These are phyloP conservation scores for Leptinotarsa texana DNA, from an alignment of 1,140 invertebrate species.

Conservation along the genomic window DNA sequence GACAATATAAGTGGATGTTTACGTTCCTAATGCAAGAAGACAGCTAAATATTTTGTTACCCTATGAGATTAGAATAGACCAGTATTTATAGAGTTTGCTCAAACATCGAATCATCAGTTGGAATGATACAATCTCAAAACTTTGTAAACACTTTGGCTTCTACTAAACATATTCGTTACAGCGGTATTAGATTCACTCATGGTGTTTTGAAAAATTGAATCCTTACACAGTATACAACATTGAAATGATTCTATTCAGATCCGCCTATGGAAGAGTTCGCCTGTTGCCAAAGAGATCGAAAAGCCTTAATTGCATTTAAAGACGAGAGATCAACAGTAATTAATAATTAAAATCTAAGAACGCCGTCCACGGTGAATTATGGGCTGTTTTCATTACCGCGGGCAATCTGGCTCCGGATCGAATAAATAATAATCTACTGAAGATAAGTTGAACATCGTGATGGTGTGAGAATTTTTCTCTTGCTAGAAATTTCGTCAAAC, in stretches of 20 bases:
- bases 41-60: no score
- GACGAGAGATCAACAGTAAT: constrained; percentile 39
- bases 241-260: not conserved
- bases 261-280: not conserved
- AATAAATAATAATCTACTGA: constrained; percentile 25
- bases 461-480: constrained; percentile 15
- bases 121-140: no score
- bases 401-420: constrained; percentile 11
- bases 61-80: no score
- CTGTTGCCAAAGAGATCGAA: constrained; percentile 10
- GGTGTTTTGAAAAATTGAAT: no score
- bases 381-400: constrained; percentile 27
- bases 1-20: no score
- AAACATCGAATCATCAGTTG: no score
- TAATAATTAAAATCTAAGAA: constrained; percentile 39
- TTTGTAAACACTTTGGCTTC: no score
- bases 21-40: no score
- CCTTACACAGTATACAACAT: no score
- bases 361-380: constrained; percentile 35
- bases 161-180: no score
- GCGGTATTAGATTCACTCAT: no score
- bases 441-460: constrained; percentile 25
- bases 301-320: constrained; percentile 38
- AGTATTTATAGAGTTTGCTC: no score
- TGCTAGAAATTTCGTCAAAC: constrained; percentile 23